Base-by-base conservation (phyloP, 2,113 vertebrate species). In the Pelobates fuscus region DNA sequence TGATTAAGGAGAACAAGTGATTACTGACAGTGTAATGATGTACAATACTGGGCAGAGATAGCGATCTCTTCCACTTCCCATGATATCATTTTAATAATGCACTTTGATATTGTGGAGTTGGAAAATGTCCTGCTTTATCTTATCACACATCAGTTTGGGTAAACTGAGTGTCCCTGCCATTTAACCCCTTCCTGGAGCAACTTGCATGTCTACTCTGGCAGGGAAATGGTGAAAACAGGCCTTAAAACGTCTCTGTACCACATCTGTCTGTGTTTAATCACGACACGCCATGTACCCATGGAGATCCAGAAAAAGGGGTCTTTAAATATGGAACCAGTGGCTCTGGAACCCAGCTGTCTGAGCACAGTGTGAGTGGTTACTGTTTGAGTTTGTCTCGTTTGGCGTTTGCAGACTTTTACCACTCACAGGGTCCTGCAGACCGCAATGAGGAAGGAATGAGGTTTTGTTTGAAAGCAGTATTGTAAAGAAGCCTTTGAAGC, bases 61-160 rank as follows among this genome's bases (percentile, higher is more conserved):
- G 18, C 12, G 21, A 63, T 63, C 44, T 32, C 1, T 25, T 44
- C 8, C 44, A 18, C 20, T 63, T 70, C 70, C 70, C 59, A 54
- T 63, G 44, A 63, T 52, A 41, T 64, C 61, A 71, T 49, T 37
- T 23, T 52, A 60, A 61, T n/a, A 71, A 30, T 61, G 32, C 7
- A 60, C 61, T 52, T 10, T 6, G 32, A 37, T 10, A 6, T 37
- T 37, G 32, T 1, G 32, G 32, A 10, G 32, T 10, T 46, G 60
- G 43, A 72, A 60, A 2, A 8, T 37, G 5, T 37, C 32, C 32
- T n/a, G 5, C 8, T n/a, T 20, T 24, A 23, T n/a, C 18, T 21
- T 54, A 72, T 63, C 44, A 54, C 59, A 63, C 44, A 62, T 72
- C 41, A 62, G 49, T 32, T 43, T 49, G 26, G 61, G 26, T n/a